Evolutionary conservation across 2,888 invertebrate genomes (phyloP).

Genomic region (Xylota segnis): DNA sequence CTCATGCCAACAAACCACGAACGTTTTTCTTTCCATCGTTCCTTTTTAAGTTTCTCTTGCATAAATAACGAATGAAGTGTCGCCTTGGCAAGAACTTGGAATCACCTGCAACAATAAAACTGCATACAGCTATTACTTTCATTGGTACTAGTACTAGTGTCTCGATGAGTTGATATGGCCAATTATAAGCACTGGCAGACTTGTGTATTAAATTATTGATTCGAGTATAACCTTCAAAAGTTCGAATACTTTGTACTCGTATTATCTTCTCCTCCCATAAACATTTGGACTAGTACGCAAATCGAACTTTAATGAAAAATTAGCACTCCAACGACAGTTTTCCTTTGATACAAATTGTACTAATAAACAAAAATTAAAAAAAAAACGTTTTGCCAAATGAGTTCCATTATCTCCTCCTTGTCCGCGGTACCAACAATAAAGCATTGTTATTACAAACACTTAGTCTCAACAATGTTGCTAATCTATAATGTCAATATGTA

Average conservation of each 20-base stretch:
- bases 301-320: slow-evolving; percentile 51
- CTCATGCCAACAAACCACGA: too few relatives aligned
- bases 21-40: too few relatives aligned
- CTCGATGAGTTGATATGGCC: too few relatives aligned
- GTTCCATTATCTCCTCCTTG: not conserved
- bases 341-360: slow-evolving; percentile 11
- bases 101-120: too few relatives aligned
- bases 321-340: slow-evolving; percentile 31
- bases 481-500: slow-evolving; percentile 10
- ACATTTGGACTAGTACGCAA: slow-evolving; percentile 33
- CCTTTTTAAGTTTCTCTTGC: too few relatives aligned
- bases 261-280: not conserved
- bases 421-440: not conserved
- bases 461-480: slow-evolving; percentile 12
- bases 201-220: not conserved
- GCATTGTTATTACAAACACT: not conserved
- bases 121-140: too few relatives aligned
- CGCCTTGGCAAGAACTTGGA: too few relatives aligned
- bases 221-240: not conserved
- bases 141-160: too few relatives aligned
- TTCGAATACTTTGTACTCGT: not conserved
- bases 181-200: too few relatives aligned
- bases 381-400: slow-evolving; percentile 6
- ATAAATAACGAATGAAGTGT: too few relatives aligned
- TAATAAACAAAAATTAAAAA: slow-evolving; percentile 40